Evolutionary conservation across 2,888 invertebrate genomes (phyloP).

Genomic region (Xestia c-nigrum): DNA sequence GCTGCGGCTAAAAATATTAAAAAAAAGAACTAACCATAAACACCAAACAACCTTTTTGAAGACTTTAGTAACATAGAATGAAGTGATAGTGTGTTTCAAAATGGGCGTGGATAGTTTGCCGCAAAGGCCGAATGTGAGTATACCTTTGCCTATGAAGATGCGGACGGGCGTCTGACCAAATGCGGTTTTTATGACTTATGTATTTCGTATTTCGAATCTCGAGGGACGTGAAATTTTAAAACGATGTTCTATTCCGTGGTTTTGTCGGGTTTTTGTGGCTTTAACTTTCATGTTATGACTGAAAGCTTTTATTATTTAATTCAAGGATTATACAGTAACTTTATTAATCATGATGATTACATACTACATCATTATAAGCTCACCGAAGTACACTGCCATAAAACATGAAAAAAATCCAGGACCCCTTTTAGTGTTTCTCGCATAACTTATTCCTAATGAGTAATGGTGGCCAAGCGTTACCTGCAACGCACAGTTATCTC

Average conservation of each 20-base stretch:
- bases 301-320: neutral
- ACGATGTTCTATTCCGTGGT: neutral
- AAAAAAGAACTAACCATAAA: conserved; percentile 62
- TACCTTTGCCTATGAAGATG: conserved; percentile 45
- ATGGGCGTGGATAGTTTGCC: conserved; percentile 86
- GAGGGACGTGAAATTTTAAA: conserved; percentile 28
- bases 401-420: neutral
- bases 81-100: conserved; percentile 66
- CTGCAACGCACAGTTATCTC: conserved; percentile 29
- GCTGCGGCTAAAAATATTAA: conserved; percentile 69
- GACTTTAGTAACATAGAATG: conserved; percentile 71
- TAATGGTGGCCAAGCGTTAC: conserved; percentile 22
- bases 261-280: neutral
- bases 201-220: conserved; percentile 44
- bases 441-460: neutral
- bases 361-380: no score
- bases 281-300: neutral
- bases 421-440: neutral
- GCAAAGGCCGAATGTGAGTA: conserved; percentile 79
- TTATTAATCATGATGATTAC: neutral
- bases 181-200: conserved; percentile 55
- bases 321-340: neutral
- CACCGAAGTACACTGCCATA: neutral
- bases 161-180: conserved; percentile 45
- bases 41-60: conserved; percentile 58